A percentile compares a stretch with the other conserved stretches of the same genome.
phyloP scores from a whole-genome alignment of 2,113 vertebrate species.

The Seriola dumerili region DNA sequence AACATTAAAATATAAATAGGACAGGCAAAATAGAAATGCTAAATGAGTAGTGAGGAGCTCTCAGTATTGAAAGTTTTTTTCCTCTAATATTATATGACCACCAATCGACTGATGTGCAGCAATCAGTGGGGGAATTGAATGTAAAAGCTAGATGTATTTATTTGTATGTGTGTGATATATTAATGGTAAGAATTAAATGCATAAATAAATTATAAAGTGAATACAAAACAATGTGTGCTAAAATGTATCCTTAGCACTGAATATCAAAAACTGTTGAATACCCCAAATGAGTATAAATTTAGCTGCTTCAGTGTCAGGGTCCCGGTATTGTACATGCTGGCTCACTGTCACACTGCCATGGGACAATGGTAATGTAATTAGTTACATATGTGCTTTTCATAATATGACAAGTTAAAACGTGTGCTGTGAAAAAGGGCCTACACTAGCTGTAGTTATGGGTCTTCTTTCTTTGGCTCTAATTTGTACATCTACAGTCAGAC shows the following conservation, averaged over 20 bases:
- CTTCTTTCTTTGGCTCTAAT: neutral
- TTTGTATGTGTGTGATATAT: no score
- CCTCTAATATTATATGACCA: no score
- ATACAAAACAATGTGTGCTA: no score
- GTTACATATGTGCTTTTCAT: neutral
- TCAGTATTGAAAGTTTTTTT: neutral
- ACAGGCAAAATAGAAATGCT: neutral
- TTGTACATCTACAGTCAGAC: no score
- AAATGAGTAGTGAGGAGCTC: neutral
- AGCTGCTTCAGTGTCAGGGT: no score
- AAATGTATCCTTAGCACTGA: neutral
- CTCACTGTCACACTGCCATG: neutral
- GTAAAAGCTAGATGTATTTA: no score
- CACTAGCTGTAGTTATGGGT: no score
- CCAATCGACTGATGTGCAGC: no score
- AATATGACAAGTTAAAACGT: neutral
- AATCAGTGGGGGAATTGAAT: no score
- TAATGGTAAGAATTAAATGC: no score
- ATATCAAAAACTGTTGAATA: neutral
- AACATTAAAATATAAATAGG: slow-evolving; percentile 2
- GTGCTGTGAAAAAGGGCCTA: neutral
- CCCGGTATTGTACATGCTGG: no score
- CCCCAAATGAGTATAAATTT: neutral
- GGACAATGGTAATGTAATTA: neutral
- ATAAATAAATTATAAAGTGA: no score